A percentile compares a stretch with the other conserved stretches of the same genome.
phyloP scores from a whole-genome alignment of 2,888 invertebrate genomes.

The Tetranychus truncatus region DNA sequence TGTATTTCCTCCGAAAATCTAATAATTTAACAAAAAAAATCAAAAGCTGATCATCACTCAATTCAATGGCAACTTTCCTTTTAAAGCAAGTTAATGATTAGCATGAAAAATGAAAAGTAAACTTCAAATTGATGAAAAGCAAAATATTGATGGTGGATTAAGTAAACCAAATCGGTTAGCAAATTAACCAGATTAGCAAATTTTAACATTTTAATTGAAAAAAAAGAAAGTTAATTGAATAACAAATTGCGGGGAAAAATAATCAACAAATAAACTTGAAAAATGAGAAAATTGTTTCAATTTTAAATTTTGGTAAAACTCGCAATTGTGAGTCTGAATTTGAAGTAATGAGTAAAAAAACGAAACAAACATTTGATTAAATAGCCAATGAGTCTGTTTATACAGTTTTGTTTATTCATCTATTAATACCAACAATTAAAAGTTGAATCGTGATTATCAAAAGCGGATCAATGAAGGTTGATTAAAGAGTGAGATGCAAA shows the following conservation, averaged over 20 bases:
- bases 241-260: not conserved
- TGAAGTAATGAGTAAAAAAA: no score
- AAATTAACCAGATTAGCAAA: not conserved
- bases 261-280: not conserved
- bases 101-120: not conserved
- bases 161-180: not conserved
- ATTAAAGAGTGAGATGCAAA: no score
- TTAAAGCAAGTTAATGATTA: not conserved
- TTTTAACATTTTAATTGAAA: not conserved
- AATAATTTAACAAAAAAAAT: not conserved
- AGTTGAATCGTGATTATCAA: not conserved
- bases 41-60: not conserved
- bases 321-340: no score
- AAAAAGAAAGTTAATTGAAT: not conserved
- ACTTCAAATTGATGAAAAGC: not conserved
- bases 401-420: not conserved
- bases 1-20: not conserved
- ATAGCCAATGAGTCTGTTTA: not conserved
- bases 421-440: not conserved
- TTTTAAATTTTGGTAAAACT: no score
- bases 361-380: not conserved
- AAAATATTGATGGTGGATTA: not conserved
- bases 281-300: not conserved
- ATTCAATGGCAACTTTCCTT: not conserved
- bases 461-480: not conserved